Evolutionary conservation across 2,888 invertebrate species (phyloP).

Genomic region (Eupsilia transversa): DNA sequence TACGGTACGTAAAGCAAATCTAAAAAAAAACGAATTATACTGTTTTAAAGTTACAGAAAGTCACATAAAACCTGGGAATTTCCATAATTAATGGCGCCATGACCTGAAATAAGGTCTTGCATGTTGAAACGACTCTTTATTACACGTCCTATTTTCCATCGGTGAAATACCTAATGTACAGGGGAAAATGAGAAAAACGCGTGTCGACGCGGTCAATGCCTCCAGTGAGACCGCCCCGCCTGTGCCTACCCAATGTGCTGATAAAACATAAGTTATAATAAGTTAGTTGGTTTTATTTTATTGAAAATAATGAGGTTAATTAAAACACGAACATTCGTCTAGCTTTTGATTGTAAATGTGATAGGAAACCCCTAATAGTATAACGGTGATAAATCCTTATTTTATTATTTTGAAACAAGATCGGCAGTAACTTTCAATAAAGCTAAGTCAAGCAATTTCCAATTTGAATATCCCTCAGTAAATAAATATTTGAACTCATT

Average conservation of each 20-base stretch:
- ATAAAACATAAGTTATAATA: conserved; percentile 43
- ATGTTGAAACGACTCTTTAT: conserved; percentile 76
- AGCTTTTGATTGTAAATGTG: conserved; percentile 14
- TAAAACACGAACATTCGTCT: conserved; percentile 46
- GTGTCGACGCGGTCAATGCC: conserved; percentile 76
- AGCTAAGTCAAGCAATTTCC: conserved; percentile 12
- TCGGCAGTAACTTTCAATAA: conserved; percentile 6
- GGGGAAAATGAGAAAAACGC: conserved; percentile 75
- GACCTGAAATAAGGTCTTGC: conserved; percentile 78
- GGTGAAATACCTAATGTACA: conserved; percentile 65
- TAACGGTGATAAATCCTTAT: conserved; percentile 6
- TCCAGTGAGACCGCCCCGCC: conserved; percentile 44
- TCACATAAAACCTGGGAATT: conserved; percentile 45
- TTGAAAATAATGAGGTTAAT: conserved; percentile 42
- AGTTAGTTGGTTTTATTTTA: conserved; percentile 31
- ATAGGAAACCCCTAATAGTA: conserved; percentile 18
- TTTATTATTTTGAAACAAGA: conserved; percentile 24
- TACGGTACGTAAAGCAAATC: no score
- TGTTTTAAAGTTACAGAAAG: conserved; percentile 25
- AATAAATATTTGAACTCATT: conserved; percentile 21
- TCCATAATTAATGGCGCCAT: conserved; percentile 63
- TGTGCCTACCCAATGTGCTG: conserved; percentile 41
- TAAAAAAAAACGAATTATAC: conserved; percentile 10
- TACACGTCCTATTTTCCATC: conserved; percentile 74
- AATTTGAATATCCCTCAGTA: conserved; percentile 27